Base-by-base conservation (phyloP, 2,797 vertebrate species). In the Cynopterus sphinx region DNA sequence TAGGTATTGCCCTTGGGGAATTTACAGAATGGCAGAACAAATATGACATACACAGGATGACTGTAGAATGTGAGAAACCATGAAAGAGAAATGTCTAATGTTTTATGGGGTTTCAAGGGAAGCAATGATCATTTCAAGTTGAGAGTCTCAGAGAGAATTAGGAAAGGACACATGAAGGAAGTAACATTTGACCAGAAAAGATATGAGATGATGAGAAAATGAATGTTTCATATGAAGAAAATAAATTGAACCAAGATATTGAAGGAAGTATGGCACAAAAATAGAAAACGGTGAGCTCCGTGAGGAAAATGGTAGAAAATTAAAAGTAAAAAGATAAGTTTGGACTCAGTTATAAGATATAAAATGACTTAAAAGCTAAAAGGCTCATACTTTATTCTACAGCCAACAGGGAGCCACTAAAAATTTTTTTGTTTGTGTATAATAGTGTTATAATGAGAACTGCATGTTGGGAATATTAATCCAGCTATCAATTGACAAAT, bases 161-260 rank as follows among this genome's bases (percentile, higher is more conserved):
- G 70, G 41, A 17, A 84, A 70, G 24, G n/a, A 6, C 65, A 31
- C 21, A 28, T 12, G 13, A 65, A 81, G 59, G 41, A 77, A 65
- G 59, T 90, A 89, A 67, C 3, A 31, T 68, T 92, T 92, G 84
- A 59, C 59, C 12, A 73, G 46, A 33, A 1, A 90, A 94, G 17
- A 22, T 65, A 46, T 10, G 21, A 90, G 43, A 73, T 96, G n/a
- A 90, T 83, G 51, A 75, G 39, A 82, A 95, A 91, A 91, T 71
- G 91, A 84, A 70, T 75, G 24, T 91, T 95, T 90, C 2, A 16
- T 89, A 22, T 71, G 22, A 95, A 87, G 36, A 43, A 41, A 91
- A 86, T 33, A 82, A 92, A 87, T 15, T 53, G 59, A 90, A 67
- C 22, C 53, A 87, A 91, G 67, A 87, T 94, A 53, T 59, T n/a